phyloP scores from a whole-genome alignment of 1,140 invertebrate genomes.

The Drosophila nikananu region DNA sequence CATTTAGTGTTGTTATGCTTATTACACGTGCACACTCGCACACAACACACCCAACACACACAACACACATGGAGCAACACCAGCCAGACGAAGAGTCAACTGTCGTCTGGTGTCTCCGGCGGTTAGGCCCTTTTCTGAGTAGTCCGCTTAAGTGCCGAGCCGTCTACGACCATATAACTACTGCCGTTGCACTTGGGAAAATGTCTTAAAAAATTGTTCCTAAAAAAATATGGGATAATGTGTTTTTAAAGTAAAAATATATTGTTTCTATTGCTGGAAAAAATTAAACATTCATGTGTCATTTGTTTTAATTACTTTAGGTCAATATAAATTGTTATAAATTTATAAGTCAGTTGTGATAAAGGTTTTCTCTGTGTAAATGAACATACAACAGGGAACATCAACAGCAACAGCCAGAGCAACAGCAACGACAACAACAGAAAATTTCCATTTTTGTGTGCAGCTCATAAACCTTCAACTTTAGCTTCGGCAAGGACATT shows the following conservation, averaged over 20 bases:
- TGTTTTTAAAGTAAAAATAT: background rate
- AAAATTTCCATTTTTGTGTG: slow-evolving; percentile 81
- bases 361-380: slow-evolving; percentile 13
- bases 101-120: slow-evolving; percentile 51
- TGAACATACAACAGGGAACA: slow-evolving; percentile 41
- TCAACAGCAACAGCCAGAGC: slow-evolving; percentile 31
- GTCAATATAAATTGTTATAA: no score
- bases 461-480: slow-evolving; percentile 81
- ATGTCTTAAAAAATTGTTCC: no score
- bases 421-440: slow-evolving; percentile 26
- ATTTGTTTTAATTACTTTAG: no score
- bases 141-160: slow-evolving; percentile 66
- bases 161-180: slow-evolving; percentile 50
- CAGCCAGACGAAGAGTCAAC: slow-evolving; percentile 55
- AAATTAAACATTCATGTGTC: no score
- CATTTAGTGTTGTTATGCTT: slow-evolving; percentile 82
- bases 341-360: background rate
- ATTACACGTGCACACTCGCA: slow-evolving; percentile 64
- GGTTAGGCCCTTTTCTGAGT: slow-evolving; percentile 67
- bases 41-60: slow-evolving; percentile 8
- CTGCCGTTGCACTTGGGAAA: background rate
- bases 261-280: background rate
- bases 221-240: background rate
- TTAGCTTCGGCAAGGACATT: slow-evolving; percentile 67
- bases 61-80: slow-evolving; percentile 2